Evolutionary conservation across 2,113 vertebrate genomes (phyloP).

Genomic region (Xenus cinereus): DNA sequence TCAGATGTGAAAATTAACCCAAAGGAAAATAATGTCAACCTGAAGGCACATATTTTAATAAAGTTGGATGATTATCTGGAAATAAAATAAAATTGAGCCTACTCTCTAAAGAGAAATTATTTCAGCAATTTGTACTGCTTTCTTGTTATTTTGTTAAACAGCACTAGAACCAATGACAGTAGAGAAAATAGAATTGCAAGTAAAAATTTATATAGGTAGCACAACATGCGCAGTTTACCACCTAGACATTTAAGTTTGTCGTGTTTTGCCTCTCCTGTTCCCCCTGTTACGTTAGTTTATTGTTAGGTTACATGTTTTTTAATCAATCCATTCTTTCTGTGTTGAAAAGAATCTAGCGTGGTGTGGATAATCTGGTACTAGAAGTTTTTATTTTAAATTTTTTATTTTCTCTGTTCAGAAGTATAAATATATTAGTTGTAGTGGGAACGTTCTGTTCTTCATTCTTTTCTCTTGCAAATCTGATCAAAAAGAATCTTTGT

Average conservation of each 20-base stretch:
- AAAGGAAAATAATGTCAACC: neutral
- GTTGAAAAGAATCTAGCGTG: neutral
- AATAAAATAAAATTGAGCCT: neutral
- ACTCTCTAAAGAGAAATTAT: neutral
- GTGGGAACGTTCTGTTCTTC: neutral
- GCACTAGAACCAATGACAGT: neutral
- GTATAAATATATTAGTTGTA: neutral
- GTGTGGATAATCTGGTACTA: neutral
- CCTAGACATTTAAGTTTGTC: neutral
- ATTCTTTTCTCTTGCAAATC: neutral
- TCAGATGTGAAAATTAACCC: neutral
- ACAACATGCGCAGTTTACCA: neutral
- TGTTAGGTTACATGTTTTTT: neutral
- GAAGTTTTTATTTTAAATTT: neutral
- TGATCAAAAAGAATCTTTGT: neutral
- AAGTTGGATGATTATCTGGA: neutral
- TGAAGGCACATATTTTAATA: neutral
- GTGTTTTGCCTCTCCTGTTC: neutral
- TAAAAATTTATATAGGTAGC: neutral
- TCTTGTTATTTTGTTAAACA: neutral
- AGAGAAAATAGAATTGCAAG: neutral
- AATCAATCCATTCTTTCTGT: neutral
- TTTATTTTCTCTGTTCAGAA: neutral
- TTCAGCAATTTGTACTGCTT: neutral
- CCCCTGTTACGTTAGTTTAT: neutral